Evolutionary conservation across 1,140 invertebrate species (phyloP).

Genomic region (Octopus bimaculoides): DNA sequence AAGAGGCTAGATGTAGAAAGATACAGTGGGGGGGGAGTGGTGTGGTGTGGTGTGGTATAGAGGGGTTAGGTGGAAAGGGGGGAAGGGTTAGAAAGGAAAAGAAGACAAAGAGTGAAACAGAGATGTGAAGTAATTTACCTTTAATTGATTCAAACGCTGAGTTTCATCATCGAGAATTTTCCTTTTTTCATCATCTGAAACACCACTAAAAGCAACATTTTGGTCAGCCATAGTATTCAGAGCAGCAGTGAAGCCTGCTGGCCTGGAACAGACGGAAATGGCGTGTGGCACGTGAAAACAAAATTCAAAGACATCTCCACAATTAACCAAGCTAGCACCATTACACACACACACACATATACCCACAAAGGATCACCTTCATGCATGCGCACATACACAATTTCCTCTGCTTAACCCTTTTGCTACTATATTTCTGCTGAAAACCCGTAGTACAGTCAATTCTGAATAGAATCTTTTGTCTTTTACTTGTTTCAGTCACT

Average conservation of each 20-base stretch:
- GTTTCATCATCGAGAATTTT: slow-evolving; percentile 88
- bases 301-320: too few relatives aligned
- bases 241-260: slow-evolving; percentile 68
- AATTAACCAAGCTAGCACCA: too few relatives aligned
- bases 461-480: too few relatives aligned
- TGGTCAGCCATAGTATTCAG: slow-evolving; percentile 78
- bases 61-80: background rate
- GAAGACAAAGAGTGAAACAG: background rate
- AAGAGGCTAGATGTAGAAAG: too few relatives aligned
- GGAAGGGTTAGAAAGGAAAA: background rate
- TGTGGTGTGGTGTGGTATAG: background rate
- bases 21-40: too few relatives aligned
- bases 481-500: too few relatives aligned
- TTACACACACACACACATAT: too few relatives aligned
- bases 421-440: too few relatives aligned
- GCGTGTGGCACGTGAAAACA: background rate
- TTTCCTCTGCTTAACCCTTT: too few relatives aligned
- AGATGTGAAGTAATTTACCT: slow-evolving; percentile 64
- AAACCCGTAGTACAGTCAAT: too few relatives aligned
- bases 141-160: slow-evolving; percentile 90
- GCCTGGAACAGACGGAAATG: slow-evolving; percentile 32
- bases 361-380: too few relatives aligned
- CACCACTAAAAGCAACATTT: slow-evolving; percentile 62
- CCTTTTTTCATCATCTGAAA: slow-evolving; percentile 73
- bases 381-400: too few relatives aligned